Evolutionary conservation across 2,113 vertebrate genomes (phyloP).

Genomic region (Neofelis nebulosa): DNA sequence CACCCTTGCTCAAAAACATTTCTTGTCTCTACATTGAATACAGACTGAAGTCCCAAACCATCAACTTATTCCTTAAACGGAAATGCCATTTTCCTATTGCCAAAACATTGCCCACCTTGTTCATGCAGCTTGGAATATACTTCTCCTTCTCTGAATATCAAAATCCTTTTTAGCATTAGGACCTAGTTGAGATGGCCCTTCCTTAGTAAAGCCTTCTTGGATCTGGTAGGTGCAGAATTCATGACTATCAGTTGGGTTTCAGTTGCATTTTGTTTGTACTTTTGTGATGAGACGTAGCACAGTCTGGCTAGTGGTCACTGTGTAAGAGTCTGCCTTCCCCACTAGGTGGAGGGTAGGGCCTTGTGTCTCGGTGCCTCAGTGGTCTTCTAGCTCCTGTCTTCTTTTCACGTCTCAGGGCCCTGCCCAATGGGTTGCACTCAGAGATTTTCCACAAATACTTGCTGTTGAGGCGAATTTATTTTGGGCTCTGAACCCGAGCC

Average conservation of each 20-base stretch:
- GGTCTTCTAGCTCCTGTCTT: neutral
- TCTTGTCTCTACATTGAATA: neutral
- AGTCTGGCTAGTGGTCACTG: neutral
- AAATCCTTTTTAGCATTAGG: neutral
- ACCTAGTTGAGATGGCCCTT: neutral
- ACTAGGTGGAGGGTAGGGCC: neutral
- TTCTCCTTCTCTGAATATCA: neutral
- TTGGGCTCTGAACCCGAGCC: neutral
- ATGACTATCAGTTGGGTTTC: neutral
- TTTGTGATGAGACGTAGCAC: neutral
- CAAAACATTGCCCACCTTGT: neutral
- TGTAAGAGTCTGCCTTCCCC: neutral
- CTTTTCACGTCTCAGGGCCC: neutral
- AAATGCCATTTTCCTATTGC: neutral
- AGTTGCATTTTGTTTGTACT: neutral
- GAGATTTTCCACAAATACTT: conserved; percentile 4
- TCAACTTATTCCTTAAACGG: neutral
- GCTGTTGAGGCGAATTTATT: neutral
- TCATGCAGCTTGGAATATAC: neutral
- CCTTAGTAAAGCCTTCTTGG: neutral
- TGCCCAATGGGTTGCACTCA: neutral
- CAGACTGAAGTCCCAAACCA: neutral
- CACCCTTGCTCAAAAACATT: neutral
- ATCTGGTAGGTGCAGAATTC: neutral
- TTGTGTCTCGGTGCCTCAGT: neutral